Percentiles rank a stretch among this genome's conserved stretches.
phyloP scores from a whole-genome alignment of 2,797 vertebrate genomes.

The Muscicapa striata region DNA sequence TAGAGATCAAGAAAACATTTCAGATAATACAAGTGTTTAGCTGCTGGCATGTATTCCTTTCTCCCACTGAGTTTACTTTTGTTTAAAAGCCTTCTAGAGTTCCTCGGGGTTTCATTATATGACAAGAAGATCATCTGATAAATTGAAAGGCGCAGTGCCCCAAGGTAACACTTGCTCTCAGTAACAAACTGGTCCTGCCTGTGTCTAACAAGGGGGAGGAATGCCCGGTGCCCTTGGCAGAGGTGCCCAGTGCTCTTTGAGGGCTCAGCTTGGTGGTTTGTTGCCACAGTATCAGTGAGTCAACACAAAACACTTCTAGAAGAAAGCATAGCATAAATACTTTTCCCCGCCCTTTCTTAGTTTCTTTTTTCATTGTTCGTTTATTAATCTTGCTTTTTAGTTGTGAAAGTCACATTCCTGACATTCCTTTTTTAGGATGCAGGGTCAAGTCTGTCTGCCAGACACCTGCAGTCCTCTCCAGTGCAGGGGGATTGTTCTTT shows the following conservation, averaged over 20 bases:
- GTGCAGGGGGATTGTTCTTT: not conserved
- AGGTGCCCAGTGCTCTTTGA: not conserved
- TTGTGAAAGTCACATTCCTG: not conserved
- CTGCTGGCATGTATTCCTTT: not conserved
- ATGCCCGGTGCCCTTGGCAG: not conserved
- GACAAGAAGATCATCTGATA: not conserved
- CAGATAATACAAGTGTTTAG: not conserved
- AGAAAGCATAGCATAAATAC: not conserved
- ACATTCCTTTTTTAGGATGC: not conserved
- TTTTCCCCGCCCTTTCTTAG: accelerated
- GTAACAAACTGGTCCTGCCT: not conserved
- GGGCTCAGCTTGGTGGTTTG: not conserved
- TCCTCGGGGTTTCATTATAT: not conserved
- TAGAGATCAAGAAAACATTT: not conserved
- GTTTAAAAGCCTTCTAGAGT: not conserved
- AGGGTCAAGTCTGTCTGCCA: not conserved
- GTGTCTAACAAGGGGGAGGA: not conserved
- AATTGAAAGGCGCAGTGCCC: not conserved
- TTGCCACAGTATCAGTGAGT: not conserved
- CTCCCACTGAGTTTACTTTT: slow-evolving; percentile 36
- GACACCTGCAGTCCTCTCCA: not conserved
- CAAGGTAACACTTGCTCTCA: not conserved
- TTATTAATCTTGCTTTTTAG: not conserved
- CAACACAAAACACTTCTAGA: not conserved
- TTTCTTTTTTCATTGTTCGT: not conserved